Base-by-base conservation (phyloP, 2,888 invertebrate genomes). In the Halictus ligatus region DNA sequence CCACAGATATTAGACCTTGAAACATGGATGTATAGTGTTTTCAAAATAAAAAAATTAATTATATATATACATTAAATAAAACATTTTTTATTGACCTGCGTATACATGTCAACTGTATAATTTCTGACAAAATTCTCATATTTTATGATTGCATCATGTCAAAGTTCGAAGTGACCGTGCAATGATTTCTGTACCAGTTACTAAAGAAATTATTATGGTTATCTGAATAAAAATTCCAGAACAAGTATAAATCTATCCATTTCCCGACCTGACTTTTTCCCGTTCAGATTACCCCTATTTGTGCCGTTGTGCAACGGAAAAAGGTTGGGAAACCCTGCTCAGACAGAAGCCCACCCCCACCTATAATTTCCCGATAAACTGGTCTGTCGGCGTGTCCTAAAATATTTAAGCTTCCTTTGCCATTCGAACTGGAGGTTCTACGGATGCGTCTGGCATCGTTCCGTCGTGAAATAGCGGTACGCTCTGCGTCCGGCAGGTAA, bases 361-460 rank as follows among this genome's bases (percentile, higher is more conserved):
- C 58, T n/a, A 58, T 58, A 58, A 58, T 58, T 58, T 58, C n/a
- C 58, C 58, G 58, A 58, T 58, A 58, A 58, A 58, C 58, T n/a
- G 58, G 58, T 12, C 58, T 58, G 58, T 58, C 29, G 35, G 3
- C 18, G 64, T 15, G 18, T 64, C 18, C 64, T 64, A 35, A 64
- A 64, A 64, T 64, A 64, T 64, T 64, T 25, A 64, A 64, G 29
- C 29, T 64, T 64, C 64, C 25, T 64, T 64, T 29, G 64, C 64
- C 64, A 15, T 64, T 29, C 64, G 64, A 35, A 29, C 18, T 35
- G 15, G 64, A 15, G 29, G 18, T 29, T 29, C 64, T 8, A 58
- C 35, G 64, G 64, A 8, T 58, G 58, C 58, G 58, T 58, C 58
- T n/a, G 58, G 35, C 35, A 69, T 69, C 69, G 69, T 35, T 18